Evolutionary conservation across 1,140 invertebrate genomes (phyloP), one percentile per base, ranked within the genome.

Genomic region (Heterodera schachtii): DNA sequence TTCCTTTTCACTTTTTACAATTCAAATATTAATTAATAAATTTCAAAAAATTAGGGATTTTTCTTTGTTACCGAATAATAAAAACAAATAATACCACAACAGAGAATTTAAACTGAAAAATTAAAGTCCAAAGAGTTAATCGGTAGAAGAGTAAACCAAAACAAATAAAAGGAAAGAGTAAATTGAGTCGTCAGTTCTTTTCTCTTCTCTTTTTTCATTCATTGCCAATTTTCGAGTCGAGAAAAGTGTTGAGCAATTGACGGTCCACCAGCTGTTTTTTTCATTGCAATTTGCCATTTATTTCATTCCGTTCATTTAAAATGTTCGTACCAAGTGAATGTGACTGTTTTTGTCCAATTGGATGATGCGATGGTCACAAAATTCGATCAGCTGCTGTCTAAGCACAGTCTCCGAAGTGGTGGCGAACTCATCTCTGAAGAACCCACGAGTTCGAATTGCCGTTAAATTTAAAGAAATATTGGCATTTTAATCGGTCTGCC

Each of bases 351-450:
- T 79, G 47, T 82, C 60, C 60, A 80, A 41, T 80, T 76, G 79
- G 66, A 80, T 49, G 46, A 82, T 71, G 13, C 46, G 49, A 70
- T 79, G 71, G 46, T 81, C 81, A 44, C 52, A 60, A 64, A 82
- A 82, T 67, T 82, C 81, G 69, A 73, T 75, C 70, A 82, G 66
- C 57, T 82, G 81, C 21, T 73, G 67, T n/a, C 81, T 64, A 0
- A 82, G 78, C 21, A 73, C 81, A 11, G 81, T 49, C 60, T 82
- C 81, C 41, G 69, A 74, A 8, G 67, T 74, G n/a, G 81, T 82
- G 46, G 78, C 81, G 69, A 82, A 82, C 49, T 82, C 81, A 3
- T 60, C 57, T 21, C 81, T 82, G 31, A 82, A 83, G 69, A 70
- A 66, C 49, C 47, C 64, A 16, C 44, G 52, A 80, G 1, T 31